These are phyloP conservation scores for Euphydryas editha DNA, from an alignment of 2,888 invertebrate species.

Conservation along the genomic window DNA sequence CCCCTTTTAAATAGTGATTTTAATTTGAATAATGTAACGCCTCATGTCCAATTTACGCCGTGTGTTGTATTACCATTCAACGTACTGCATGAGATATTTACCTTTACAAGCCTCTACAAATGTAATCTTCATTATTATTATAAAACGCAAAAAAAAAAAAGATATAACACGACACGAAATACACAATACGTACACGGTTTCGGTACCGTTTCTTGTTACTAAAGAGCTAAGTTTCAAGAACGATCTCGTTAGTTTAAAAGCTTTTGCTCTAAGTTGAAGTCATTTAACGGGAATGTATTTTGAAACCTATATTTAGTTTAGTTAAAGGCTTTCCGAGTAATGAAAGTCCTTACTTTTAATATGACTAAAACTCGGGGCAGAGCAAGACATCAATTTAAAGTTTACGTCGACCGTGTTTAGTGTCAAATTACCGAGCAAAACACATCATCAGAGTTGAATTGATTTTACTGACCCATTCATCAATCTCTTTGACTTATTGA, in stretches of 20 bases:
- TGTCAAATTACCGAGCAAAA: conserved; percentile 78
- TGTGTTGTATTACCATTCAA: conserved; percentile 13
- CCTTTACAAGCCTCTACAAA: conserved; percentile 2
- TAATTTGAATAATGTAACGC: conserved; percentile 45
- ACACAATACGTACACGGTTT: neutral
- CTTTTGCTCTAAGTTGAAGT: conserved; percentile 36
- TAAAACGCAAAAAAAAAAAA: neutral
- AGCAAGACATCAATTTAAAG: conserved; percentile 41
- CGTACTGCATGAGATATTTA: conserved; percentile 12
- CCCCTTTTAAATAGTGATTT: conserved; percentile 49
- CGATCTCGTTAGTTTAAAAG: conserved; percentile 41
- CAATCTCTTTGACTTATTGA: conserved; percentile 78
- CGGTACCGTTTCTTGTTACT: conserved; percentile 8
- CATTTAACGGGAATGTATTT: conserved; percentile 37
- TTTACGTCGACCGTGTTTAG: conserved; percentile 64
- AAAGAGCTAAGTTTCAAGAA: conserved; percentile 16
- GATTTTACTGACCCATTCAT: conserved; percentile 73
- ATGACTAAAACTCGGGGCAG: conserved; percentile 37
- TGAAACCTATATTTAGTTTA: conserved; percentile 39
- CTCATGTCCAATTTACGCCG: conserved; percentile 39
- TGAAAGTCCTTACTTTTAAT: conserved; percentile 45
- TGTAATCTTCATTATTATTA: neutral
- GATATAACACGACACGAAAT: neutral
- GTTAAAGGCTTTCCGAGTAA: conserved; percentile 38
- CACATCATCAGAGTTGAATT: conserved; percentile 74